Evolutionary conservation across 2,888 invertebrate species (phyloP).

Genomic region (Spisula subtruncata): DNA sequence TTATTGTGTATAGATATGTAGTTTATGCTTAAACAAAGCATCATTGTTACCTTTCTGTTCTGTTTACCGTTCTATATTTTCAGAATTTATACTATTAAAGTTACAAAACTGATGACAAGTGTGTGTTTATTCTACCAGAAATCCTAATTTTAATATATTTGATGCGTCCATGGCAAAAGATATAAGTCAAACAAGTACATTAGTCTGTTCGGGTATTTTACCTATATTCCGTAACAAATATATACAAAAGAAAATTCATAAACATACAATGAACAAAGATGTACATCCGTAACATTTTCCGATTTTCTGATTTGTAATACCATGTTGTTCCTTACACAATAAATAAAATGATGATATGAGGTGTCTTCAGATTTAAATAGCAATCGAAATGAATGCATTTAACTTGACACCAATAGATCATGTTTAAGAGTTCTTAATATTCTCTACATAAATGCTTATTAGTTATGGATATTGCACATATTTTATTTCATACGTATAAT

Average conservation of each 20-base stretch:
- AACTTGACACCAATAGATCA: not conserved
- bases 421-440: not conserved
- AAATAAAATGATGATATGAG: not conserved
- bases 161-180: not conserved
- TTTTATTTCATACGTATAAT: not conserved
- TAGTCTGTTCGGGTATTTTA: not conserved
- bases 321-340: not conserved
- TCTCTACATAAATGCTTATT: not conserved
- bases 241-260: not conserved
- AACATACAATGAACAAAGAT: not conserved
- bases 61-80: not conserved
- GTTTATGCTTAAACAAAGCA: not conserved
- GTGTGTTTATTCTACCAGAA: not conserved
- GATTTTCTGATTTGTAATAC: not conserved
- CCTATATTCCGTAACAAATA: conserved; percentile 9
- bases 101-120: not conserved
- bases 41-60: not conserved
- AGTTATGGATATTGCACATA: not conserved
- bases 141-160: not conserved
- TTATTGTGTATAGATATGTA: not conserved
- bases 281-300: not conserved
- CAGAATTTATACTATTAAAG: not conserved
- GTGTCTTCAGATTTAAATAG: not conserved
- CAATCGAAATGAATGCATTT: not conserved
- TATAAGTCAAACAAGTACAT: not conserved